Conservation (phyloP, 2,888 invertebrate species). For the Apamea crenata region DNA sequence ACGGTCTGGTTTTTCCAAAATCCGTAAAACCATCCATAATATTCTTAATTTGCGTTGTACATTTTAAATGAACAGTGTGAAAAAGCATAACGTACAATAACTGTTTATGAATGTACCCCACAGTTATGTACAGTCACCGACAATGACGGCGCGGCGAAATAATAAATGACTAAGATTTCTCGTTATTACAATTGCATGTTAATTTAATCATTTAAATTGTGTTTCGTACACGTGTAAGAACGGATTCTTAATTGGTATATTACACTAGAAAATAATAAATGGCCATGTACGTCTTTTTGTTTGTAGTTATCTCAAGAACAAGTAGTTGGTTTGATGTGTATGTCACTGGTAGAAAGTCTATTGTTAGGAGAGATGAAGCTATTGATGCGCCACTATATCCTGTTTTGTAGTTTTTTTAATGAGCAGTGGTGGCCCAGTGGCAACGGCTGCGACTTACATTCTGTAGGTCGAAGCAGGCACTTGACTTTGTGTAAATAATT, state of each 20-base stretch:
- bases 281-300: conserved; percentile 36
- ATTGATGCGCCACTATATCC: not conserved
- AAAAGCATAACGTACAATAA: conserved; percentile 64
- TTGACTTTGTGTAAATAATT: no score
- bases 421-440: not conserved
- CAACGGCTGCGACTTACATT: not conserved
- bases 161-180: conserved; percentile 70
- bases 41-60: conserved; percentile 43
- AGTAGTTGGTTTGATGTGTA: conserved; percentile 44
- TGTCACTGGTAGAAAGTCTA: conserved; percentile 45
- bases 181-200: conserved; percentile 66
- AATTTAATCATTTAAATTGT: conserved; percentile 63
- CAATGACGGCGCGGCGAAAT: conserved; percentile 65
- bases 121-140: conserved; percentile 62
- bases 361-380: conserved; percentile 27
- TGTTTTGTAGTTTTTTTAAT: not conserved
- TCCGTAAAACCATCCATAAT: conserved; percentile 10
- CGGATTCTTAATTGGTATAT: conserved; percentile 54
- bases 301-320: conserved; percentile 39
- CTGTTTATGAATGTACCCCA: conserved; percentile 69
- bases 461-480: not conserved
- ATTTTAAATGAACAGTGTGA: conserved; percentile 52
- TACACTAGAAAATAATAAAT: conserved; percentile 55
- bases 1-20: conserved; percentile 15
- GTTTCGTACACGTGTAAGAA: conserved; percentile 58